A percentile compares a stretch with the other conserved stretches of the same genome.
Conservation (phyloP, 2,797 vertebrate species). For the Melopsittacus undulatus region DNA sequence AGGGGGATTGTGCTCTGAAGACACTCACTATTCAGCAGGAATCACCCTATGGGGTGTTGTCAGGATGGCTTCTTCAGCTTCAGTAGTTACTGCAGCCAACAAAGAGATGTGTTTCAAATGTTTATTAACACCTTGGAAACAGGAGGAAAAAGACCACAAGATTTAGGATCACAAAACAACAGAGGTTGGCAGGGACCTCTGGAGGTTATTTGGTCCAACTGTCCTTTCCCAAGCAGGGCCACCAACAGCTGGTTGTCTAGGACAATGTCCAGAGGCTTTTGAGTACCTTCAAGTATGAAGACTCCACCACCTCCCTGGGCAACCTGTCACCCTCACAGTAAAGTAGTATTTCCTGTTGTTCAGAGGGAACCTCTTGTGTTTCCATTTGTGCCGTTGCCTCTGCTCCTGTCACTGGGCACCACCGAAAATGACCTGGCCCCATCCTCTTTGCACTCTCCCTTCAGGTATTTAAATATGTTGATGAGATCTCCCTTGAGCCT, state of each 20-base stretch:
- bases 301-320: not conserved
- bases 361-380: not conserved
- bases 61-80: not conserved
- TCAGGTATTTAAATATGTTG: not conserved
- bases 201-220: not conserved
- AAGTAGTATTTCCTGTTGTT: not conserved
- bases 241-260: not conserved
- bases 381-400: not conserved
- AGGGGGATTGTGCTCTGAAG: accelerated
- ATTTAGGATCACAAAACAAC: not conserved
- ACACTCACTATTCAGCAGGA: not conserved
- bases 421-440: not conserved
- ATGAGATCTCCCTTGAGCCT: not conserved
- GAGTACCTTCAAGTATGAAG: not conserved
- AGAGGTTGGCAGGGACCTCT: not conserved
- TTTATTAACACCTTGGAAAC: not conserved
- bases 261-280: not conserved
- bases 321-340: not conserved
- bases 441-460: not conserved
- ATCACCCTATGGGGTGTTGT: accelerated
- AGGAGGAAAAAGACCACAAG: not conserved
- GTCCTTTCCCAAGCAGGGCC: not conserved
- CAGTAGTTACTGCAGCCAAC: not conserved
- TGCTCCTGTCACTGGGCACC: not conserved
- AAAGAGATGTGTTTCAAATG: not conserved